Base-by-base conservation (phyloP, 64 coral and sea anemone genomes). In the Catalaphyllia jardinei region DNA sequence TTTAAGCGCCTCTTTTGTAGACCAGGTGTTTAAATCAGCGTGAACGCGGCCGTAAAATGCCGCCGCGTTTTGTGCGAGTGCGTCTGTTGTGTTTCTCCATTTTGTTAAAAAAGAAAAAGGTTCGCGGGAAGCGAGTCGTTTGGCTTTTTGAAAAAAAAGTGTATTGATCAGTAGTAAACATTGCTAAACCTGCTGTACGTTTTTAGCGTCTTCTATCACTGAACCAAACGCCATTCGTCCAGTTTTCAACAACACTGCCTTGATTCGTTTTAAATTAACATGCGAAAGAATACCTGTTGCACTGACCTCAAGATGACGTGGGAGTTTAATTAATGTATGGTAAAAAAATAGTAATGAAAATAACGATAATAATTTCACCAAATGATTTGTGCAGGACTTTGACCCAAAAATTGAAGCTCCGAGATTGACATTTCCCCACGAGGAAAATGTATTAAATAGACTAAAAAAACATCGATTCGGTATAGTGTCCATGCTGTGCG, bases 1-100 rank as follows among this genome's bases (percentile, higher is more conserved):
- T 10, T 10, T n/a, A 22, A 25, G 27, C 22, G 25, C 22, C 64
- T 8, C 64, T 67, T 67, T 67, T 67, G 8, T 24, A 67, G 8
- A 51, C 62, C 81, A 84, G 31, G 81, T 84, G 81, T 69, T 14
- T 38, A 3, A 60, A 46, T 9, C 81, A 84, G 81, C 81, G 33
- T 67, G 81, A 84, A 69, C 22, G 12, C 24, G 10, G 10, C 10
- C 30, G 15, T 5, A 38, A 42, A 27, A 63, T n/a, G 64, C 64
- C 62, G 18, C 60, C 29, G 30, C 55, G 30, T 18, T 83, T 67
- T 65, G 79, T 33, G 4, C 24, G 55, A 38, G 10, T 13, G 79
- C 79, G 79, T 64, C 79, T 83, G 17, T 83, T 64, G 29, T 62
- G 25, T 51, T 10, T 28, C 42, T 39, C 31, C 31, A 24, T 84